Base-by-base conservation (phyloP, 2,888 invertebrate genomes). In the Tigriopus californicus region DNA sequence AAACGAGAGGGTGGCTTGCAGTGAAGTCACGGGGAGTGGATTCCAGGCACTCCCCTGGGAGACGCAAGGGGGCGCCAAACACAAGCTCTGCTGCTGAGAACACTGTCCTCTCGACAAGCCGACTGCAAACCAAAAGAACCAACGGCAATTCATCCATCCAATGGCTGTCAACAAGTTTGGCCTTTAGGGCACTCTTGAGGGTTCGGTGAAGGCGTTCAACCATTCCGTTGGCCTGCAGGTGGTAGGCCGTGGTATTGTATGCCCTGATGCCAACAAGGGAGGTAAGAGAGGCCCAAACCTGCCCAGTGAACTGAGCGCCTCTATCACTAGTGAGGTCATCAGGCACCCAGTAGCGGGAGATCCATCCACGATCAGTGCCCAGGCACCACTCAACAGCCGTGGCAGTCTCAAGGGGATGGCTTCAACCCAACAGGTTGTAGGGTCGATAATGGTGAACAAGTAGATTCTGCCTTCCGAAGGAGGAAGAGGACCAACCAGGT, bases 181-280 rank as follows among this genome's bases (percentile, higher is more conserved):
- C n/a, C n/a, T n/a, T n/a, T n/a, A n/a, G n/a, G n/a, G n/a, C n/a
- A n/a, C n/a, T n/a, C n/a, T n/a, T n/a, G n/a, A n/a, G n/a, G 12
- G 61, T 61, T 2, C 66, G 62, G 52, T 67, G 67, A 60, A 64
- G 64, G 6, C 64, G 48, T 51, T 67, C 65, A 0, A 67, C 62
- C 56, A 66, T 49, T 1, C 67, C 60, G 33, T 60, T 60, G 6
- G 60, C 44, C 12, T 44, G 47, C 13, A 48, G 57, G 57, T 60
- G 42, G 47, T 60, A 60, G 24, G 56, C 46, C 5, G 60, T 60
- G 48, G 56, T 60, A 22, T 49, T 2, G 18, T 40, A 20, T 41
- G 57, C 13, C 6, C 13, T 1, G 42, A 25, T 22, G 40, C 60
- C 60, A 6, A 58, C 15, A 15, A 44, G 10, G 2, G 18, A 24